Conservation (phyloP, 2,113 vertebrate genomes). For the Xenopus tropicalis region DNA sequence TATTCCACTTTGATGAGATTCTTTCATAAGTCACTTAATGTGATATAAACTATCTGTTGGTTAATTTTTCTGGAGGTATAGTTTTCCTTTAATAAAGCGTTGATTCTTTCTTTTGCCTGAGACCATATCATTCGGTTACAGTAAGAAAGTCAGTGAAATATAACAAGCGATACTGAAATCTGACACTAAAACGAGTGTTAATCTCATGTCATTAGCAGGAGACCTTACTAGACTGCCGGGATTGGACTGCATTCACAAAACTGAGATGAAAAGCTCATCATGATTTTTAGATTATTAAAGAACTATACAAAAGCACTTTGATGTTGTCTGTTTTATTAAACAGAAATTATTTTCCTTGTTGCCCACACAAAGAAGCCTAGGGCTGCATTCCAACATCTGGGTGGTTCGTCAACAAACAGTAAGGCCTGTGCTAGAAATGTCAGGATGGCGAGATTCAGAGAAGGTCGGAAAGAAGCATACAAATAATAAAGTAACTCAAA, state of each 20-base stretch:
- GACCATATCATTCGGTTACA: neutral
- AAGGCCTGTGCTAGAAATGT: neutral
- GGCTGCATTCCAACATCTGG: conserved; percentile 29
- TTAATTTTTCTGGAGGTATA: too few relatives aligned
- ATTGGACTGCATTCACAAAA: conserved; percentile 5
- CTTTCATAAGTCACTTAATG: too few relatives aligned
- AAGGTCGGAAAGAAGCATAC: neutral
- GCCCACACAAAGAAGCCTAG: conserved; percentile 7
- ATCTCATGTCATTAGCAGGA: too few relatives aligned
- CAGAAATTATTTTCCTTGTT: conserved; percentile 8
- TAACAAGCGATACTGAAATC: neutral
- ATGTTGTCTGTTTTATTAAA: conserved; percentile 29
- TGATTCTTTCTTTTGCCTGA: too few relatives aligned
- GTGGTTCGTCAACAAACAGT: conserved; percentile 24
- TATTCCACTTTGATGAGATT: too few relatives aligned
- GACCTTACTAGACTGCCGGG: neutral
- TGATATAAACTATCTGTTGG: too few relatives aligned
- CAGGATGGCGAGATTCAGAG: neutral
- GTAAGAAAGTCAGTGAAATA: conserved; percentile 1
- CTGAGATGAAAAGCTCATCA: conserved; percentile 12
- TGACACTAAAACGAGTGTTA: neutral
- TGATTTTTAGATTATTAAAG: conserved; percentile 27
- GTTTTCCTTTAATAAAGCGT: too few relatives aligned
- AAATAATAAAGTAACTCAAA: neutral
- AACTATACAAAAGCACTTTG: neutral